phyloP scores from a whole-genome alignment of 1,140 invertebrate genomes.

The Semibalanus balanoides region DNA sequence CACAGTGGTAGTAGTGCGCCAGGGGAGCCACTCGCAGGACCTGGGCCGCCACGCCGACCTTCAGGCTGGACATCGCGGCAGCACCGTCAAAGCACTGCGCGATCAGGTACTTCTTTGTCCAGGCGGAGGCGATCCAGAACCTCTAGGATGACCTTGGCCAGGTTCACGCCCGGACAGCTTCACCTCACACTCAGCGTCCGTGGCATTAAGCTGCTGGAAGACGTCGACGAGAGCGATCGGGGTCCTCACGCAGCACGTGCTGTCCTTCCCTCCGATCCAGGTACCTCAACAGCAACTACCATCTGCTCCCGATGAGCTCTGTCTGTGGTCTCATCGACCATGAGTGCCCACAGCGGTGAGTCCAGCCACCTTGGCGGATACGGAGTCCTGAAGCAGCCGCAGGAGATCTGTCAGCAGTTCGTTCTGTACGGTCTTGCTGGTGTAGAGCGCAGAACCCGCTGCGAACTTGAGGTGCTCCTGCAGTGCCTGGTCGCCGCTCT shows the following conservation, averaged over 20 bases:
- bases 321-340: slow-evolving; percentile 9
- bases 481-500: slow-evolving; percentile 46
- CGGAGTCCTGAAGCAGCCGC: not conserved
- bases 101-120: slow-evolving; percentile 5
- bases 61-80: slow-evolving; percentile 4
- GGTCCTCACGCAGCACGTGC: not conserved
- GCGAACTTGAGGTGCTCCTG: slow-evolving; percentile 23
- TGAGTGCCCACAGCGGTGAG: slow-evolving; percentile 7
- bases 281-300: slow-evolving; percentile 3
- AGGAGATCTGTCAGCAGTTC: slow-evolving; percentile 3
- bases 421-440: slow-evolving; percentile 9
- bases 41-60: slow-evolving; percentile 1
- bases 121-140: not conserved
- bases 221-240: not conserved
- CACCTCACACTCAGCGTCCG: not conserved
- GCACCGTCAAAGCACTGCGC: slow-evolving; percentile 9
- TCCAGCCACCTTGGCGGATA: not conserved
- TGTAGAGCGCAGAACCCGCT: not conserved
- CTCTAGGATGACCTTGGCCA: not conserved
- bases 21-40: not conserved
- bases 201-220: slow-evolving; percentile 5
- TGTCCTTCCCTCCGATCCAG: slow-evolving; percentile 1
- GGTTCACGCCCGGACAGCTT: slow-evolving; percentile 8
- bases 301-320: slow-evolving; percentile 4
- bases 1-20: slow-evolving; percentile 9